Base-by-base conservation (phyloP, 2,113 vertebrate genomes). In the Nestor notabilis region DNA sequence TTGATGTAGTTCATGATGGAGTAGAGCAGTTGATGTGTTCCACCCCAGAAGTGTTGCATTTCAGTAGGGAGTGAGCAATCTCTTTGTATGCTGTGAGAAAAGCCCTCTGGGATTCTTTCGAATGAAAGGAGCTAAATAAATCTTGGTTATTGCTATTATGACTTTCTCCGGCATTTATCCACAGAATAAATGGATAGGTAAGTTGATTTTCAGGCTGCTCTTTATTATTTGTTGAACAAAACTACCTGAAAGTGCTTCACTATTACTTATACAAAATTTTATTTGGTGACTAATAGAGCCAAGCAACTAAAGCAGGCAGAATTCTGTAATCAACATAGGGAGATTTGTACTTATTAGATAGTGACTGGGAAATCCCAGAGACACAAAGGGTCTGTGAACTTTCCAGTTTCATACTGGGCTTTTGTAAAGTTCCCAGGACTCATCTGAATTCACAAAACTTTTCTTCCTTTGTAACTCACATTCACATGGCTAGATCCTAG, bases 241-340 rank as follows among this genome's bases (percentile, higher is more conserved):
- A 96, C 90, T 96, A 97, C 95, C 96, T 97, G 88, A 90, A 93
- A 97, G 87, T 75, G 91, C 88, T 90, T 96, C 68, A 83, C 90
- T 96, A 95, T 97, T 97, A 97, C 97, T 95, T 94, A 94, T 53
- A 90, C 65, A 92, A 96, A 96, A 98, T 97, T 97, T 97, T 97
- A 98, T 98, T 97, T 97, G 91, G 71, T 82, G 88, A 92, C 94
- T 97, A 98, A 97, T 90, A 97, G 94, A 95, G 44, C 81, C 84
- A 95, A 92, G 65, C 91, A 91, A 74, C 83, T 71, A 93, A 76
- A 92, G 75, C 58, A 37, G 87, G 27, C 24, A 88, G 83, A 89
- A 90, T 63, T 64, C 58, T 75, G 71, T 88, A 84, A 95, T 97
- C 96, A 96, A 41, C 79, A 50, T 92, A 95, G 97, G 70, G 90